Evolutionary conservation across 2,113 vertebrate species (phyloP).

Genomic region (Struthio camelus): DNA sequence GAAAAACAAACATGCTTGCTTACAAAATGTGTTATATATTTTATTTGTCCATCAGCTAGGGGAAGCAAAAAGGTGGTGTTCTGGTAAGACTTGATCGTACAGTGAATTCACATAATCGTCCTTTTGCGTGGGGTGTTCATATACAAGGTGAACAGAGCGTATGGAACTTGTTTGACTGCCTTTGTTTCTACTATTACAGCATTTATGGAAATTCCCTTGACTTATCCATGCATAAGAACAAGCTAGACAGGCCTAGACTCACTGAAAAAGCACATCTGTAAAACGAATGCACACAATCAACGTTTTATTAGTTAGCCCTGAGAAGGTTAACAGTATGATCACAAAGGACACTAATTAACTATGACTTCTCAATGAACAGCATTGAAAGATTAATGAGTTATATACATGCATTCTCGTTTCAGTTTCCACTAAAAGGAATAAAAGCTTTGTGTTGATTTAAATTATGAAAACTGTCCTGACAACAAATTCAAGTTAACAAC

Average conservation of each 20-base stretch:
- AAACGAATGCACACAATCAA: background rate
- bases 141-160: background rate
- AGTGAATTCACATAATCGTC: background rate
- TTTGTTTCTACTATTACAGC: conserved; percentile 28
- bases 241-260: background rate
- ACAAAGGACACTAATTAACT: background rate
- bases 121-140: background rate
- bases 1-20: background rate
- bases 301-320: background rate
- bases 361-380: background rate
- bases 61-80: background rate
- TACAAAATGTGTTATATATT: background rate
- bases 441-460: background rate
- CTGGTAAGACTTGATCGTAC: background rate
- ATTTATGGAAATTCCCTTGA: conserved; percentile 37
- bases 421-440: background rate
- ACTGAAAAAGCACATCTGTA: background rate
- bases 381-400: background rate
- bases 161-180: conserved; percentile 45
- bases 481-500: background rate
- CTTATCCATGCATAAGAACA: background rate
- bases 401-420: background rate
- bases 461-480: background rate
- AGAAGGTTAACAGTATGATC: background rate
- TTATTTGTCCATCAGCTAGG: background rate